Evolutionary conservation across 2,797 vertebrate species (phyloP).

Genomic region (Lacerta agilis): DNA sequence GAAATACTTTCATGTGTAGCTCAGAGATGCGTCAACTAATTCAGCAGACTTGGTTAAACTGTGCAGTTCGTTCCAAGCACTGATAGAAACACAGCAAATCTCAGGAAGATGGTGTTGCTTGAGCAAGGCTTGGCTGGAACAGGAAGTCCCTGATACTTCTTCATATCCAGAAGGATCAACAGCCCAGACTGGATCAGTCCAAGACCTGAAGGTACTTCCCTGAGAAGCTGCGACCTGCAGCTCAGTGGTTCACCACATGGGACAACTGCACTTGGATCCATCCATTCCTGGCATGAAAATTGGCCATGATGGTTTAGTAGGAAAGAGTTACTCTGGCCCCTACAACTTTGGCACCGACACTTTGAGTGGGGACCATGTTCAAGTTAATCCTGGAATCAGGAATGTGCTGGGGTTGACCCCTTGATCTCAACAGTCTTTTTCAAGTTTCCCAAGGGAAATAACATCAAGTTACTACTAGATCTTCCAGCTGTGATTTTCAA

Average conservation of each 20-base stretch:
- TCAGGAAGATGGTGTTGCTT: not conserved
- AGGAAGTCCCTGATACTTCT: not conserved
- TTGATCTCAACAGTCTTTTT: not conserved
- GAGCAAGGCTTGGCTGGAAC: too few species aligned
- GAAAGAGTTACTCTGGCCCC: too few species aligned
- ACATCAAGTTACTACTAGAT: not conserved
- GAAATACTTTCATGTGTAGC: too few species aligned
- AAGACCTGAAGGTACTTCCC: not conserved
- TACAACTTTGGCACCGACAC: not conserved
- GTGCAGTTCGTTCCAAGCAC: too few species aligned
- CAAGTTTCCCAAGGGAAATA: not conserved
- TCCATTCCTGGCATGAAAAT: too few species aligned
- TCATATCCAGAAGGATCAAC: not conserved
- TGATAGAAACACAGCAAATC: not conserved
- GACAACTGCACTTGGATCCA: not conserved
- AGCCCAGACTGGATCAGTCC: not conserved
- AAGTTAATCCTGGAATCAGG: not conserved
- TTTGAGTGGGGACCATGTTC: not conserved
- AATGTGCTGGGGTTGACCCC: not conserved
- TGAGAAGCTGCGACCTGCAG: not conserved
- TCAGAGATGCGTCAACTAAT: too few species aligned
- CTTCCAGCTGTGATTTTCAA: not conserved
- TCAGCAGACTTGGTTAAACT: too few species aligned
- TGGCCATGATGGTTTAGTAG: not conserved
- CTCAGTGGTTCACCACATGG: too few species aligned